These are phyloP conservation scores for Mamestra configurata DNA, from an alignment of 1,140 invertebrate species.

Conservation along the genomic window DNA sequence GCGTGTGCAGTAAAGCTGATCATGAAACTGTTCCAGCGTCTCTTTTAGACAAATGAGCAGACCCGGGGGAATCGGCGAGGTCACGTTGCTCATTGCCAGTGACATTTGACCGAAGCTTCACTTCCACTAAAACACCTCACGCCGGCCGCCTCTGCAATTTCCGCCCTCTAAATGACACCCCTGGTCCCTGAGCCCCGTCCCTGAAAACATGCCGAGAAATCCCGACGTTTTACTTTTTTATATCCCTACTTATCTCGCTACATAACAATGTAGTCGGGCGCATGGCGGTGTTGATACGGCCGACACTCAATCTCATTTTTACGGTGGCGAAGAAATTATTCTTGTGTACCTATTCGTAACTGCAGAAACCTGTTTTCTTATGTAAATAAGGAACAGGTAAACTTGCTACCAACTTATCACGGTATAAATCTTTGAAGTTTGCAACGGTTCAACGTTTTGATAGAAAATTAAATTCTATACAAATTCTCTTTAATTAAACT, in stretches of 20 bases:
- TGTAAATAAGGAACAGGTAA: constrained; percentile 10
- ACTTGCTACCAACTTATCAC: not conserved
- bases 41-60: constrained; percentile 63
- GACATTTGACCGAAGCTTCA: constrained; percentile 69
- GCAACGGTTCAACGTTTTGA: not conserved
- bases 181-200: constrained; percentile 59
- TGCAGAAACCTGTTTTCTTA: constrained; percentile 8
- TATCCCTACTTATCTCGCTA: constrained; percentile 64
- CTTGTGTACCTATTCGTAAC: constrained; percentile 6
- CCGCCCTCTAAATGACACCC: constrained; percentile 73
- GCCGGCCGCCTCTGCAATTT: constrained; percentile 70
- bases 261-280: constrained; percentile 58
- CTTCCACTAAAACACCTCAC: constrained; percentile 65
- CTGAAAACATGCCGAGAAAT: constrained; percentile 66
- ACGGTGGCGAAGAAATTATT: constrained; percentile 33
- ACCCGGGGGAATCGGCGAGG: constrained; percentile 52
- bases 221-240: constrained; percentile 72
- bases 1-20: constrained; percentile 54
- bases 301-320: constrained; percentile 36
- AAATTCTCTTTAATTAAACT: not conserved
- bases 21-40: constrained; percentile 52
- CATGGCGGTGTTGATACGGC: constrained; percentile 53
- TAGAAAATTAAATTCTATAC: not conserved
- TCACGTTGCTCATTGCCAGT: constrained; percentile 63
- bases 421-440: not conserved